These are phyloP conservation scores for Pachypanchax playfairii DNA, from an alignment of 2,113 vertebrate genomes.

Conservation along the genomic window DNA sequence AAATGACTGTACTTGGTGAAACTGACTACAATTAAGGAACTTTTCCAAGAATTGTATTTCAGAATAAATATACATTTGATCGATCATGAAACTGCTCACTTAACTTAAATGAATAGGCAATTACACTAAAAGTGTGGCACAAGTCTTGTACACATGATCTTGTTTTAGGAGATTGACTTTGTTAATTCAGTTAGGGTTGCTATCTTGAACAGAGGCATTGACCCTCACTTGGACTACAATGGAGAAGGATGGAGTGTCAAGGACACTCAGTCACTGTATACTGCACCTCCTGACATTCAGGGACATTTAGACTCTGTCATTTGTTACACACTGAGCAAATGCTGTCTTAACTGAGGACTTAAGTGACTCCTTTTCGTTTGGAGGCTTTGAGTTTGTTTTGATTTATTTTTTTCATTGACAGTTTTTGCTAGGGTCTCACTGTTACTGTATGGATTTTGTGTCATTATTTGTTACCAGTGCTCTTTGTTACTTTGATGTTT, in stretches of 20 bases:
- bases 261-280: conserved; percentile 59
- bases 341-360: conserved; percentile 1
- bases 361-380: conserved; percentile 1
- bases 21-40: conserved; percentile 26
- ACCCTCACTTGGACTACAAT: conserved; percentile 41
- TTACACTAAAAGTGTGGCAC: conserved; percentile 70
- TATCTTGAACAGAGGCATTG: conserved; percentile 47
- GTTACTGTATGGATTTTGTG: too few species aligned
- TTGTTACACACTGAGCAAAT: conserved; percentile 1
- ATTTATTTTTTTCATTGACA: too few species aligned
- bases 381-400: too few species aligned
- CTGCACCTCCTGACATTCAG: conserved; percentile 63
- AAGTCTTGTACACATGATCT: conserved; percentile 58
- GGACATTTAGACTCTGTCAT: conserved; percentile 12
- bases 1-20: background rate
- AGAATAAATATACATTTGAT: conserved; percentile 42
- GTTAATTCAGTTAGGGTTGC: conserved; percentile 70
- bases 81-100: conserved; percentile 51
- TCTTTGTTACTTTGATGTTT: too few species aligned
- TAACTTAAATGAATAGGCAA: conserved; percentile 69
- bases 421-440: too few species aligned
- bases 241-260: conserved; percentile 25
- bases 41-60: conserved; percentile 35
- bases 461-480: too few species aligned
- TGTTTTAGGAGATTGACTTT: conserved; percentile 66